These are phyloP conservation scores for Strix aluco DNA, from an alignment of 2,113 vertebrate genomes.

Conservation along the genomic window DNA sequence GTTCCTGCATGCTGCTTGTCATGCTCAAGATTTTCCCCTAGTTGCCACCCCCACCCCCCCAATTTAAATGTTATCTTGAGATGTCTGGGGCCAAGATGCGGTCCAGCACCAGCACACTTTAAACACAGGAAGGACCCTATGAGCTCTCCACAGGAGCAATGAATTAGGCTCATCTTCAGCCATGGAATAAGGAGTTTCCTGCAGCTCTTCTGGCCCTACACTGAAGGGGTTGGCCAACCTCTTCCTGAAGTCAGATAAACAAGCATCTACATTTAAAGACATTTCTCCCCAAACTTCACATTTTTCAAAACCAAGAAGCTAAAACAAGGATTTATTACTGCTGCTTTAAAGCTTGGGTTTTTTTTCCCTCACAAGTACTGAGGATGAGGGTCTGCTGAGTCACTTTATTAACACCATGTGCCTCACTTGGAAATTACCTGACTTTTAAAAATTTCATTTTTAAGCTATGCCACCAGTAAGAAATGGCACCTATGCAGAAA, in stretches of 20 bases:
- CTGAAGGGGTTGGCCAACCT: not conserved
- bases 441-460: not conserved
- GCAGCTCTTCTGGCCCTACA: not conserved
- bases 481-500: not conserved
- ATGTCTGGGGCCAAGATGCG: not conserved
- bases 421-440: not conserved
- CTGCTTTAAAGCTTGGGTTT: not conserved
- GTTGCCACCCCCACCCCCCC: too few species aligned
- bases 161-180: accelerated
- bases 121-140: not conserved
- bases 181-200: not conserved
- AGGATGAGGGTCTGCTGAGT: accelerated
- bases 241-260: not conserved
- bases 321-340: not conserved
- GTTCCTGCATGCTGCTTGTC: not conserved
- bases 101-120: not conserved
- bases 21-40: not conserved
- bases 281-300: not conserved
- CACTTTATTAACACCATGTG: not conserved
- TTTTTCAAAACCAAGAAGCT: not conserved
- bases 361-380: too few species aligned
- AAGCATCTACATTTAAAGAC: not conserved
- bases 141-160: not conserved
- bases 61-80: not conserved
- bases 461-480: not conserved